Base-by-base conservation (phyloP, 1,140 invertebrate species). In the Drosophila sproati region DNA sequence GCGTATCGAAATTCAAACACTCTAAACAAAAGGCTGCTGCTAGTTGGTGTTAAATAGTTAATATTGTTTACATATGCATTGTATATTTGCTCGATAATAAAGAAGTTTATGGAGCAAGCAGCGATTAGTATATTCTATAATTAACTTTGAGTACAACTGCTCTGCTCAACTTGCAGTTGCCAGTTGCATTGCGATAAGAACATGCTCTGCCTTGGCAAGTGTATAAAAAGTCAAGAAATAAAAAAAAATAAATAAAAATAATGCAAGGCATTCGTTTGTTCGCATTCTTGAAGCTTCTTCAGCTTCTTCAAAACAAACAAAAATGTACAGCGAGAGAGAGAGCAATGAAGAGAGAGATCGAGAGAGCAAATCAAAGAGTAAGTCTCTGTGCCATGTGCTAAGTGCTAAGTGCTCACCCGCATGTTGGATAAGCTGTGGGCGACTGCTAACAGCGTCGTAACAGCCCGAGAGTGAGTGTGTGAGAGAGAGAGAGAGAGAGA, bases 1-100 rank as follows among this genome's bases (percentile, higher is more conserved):
- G 48, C 71, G 37, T 75, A 86, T 72, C 82, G 78, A 85, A 81
- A 55, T 59, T 28, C 29, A 31, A 78, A 82, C 63, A 86, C 82
- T 69, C 78, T 66, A 34, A 43, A 57, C 12, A 50, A 54, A 57
- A 73, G 34, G 20, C 66, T 67, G 20, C 20, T 20, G 20, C 20
- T 20, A 20, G 20, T 45, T 62, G n/a, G 59, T 67, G 31, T 48
- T 57, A 50, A 66, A 37, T 43, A 67, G 28, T 12, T 37, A 62
- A 48, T 8, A 50, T n/a, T 62, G 47, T 62, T 50, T 52, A 73
- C 35, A 52, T 37, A 59, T 37, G 6, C 12, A 7, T 12, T 31
- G 10, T n/a, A 31, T 35, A 57, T 57, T 45, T 43, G 20, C n/a
- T 41, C 8, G 5, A 28, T 31, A n/a, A 6, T 37, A 29, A 60